A percentile compares a stretch with the other conserved stretches of the same genome.
These are phyloP conservation scores for Sebastes hubbsi DNA, from an alignment of 2,797 vertebrate genomes.

Conservation along the genomic window DNA sequence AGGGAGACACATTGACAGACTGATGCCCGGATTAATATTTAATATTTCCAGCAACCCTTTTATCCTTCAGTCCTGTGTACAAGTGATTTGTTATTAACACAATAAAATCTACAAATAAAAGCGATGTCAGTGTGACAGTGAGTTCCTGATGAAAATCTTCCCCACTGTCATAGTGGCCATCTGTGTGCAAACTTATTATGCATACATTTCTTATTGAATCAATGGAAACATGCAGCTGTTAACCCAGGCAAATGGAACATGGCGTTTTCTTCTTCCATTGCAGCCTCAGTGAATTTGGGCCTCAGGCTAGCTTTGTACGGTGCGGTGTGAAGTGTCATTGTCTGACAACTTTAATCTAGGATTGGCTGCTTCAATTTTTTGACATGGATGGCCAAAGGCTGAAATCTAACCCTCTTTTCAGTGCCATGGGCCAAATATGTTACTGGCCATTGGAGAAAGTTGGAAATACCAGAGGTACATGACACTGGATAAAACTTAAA, in stretches of 20 bases:
- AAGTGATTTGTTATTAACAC: conserved; percentile 1
- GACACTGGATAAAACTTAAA: not conserved
- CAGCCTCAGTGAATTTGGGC: conserved; percentile 25
- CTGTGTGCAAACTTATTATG: conserved; percentile 12
- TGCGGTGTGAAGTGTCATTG: conserved; percentile 40
- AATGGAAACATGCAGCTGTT: conserved; percentile 33
- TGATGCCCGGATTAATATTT: conserved; percentile 32
- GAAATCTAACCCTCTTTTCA: conserved; percentile 37
- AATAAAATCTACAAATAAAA: conserved; percentile 15
- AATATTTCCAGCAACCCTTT: conserved; percentile 21
- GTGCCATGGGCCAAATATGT: conserved; percentile 42
- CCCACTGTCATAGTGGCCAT: not conserved
- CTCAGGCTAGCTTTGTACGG: conserved; percentile 47
- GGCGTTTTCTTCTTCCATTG: conserved; percentile 1
- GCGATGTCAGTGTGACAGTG: not conserved
- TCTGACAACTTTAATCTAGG: conserved; percentile 77
- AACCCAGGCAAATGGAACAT: conserved; percentile 27
- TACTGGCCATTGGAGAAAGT: not conserved
- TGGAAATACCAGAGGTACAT: conserved; percentile 4
- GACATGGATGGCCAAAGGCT: conserved; percentile 61
- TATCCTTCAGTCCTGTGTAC: conserved; percentile 15
- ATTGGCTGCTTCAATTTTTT: conserved; percentile 59
- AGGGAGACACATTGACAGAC: conserved; percentile 22
- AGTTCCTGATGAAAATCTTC: not conserved
- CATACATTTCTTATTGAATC: conserved; percentile 22